These are phyloP conservation scores for Spodoptera exigua DNA, from an alignment of 2,888 invertebrate genomes.

Conservation along the genomic window DNA sequence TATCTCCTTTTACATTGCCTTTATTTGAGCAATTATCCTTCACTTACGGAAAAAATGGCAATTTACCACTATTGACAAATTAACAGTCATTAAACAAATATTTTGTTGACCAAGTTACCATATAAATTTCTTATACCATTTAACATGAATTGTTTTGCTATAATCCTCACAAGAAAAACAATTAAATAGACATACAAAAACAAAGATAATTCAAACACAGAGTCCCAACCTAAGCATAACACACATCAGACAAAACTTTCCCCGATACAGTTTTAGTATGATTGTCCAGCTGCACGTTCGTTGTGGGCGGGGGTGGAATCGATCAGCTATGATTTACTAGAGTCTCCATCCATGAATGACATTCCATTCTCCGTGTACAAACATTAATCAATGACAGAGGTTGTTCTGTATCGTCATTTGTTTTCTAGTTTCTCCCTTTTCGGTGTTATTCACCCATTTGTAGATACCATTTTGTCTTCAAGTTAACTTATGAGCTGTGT, in stretches of 20 bases:
- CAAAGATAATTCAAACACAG: too few relatives aligned
- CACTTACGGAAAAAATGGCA: too few relatives aligned
- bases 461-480: constrained; percentile 40
- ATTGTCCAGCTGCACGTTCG: constrained; percentile 25
- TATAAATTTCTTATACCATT: too few relatives aligned
- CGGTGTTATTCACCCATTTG: constrained; percentile 37
- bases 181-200: too few relatives aligned
- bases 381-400: constrained; percentile 75
- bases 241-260: constrained; percentile 23
- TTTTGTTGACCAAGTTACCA: too few relatives aligned
- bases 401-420: constrained; percentile 65
- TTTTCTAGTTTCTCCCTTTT: constrained; percentile 50
- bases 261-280: constrained; percentile 27
- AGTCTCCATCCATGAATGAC: constrained; percentile 71
- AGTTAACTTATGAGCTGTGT: constrained; percentile 38
- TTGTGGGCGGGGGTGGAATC: constrained; percentile 46
- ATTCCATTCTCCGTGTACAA: constrained; percentile 57
- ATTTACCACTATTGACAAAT: too few relatives aligned
- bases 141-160: too few relatives aligned
- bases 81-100: too few relatives aligned
- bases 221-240: too few relatives aligned
- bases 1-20: too few relatives aligned
- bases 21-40: too few relatives aligned
- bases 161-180: too few relatives aligned
- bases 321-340: constrained; percentile 72